Conservation (phyloP, 2,797 vertebrate species). For the Tolypeutes matacus region DNA sequence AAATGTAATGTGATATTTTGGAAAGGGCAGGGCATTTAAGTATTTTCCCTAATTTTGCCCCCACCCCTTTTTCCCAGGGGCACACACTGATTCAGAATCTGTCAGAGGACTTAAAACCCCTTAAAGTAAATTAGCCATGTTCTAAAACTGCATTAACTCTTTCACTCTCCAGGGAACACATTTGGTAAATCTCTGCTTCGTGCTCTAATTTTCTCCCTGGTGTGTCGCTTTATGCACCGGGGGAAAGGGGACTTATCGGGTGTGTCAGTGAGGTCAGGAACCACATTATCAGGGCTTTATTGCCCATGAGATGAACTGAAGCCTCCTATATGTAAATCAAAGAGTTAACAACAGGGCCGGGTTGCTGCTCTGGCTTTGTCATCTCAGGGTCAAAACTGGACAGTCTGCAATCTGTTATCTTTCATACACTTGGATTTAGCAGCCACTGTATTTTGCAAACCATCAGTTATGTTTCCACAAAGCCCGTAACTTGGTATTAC, state of each 20-base stretch:
- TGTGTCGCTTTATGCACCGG: background rate
- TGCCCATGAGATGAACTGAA: slow-evolving; percentile 27
- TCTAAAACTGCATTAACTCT: slow-evolving; percentile 63
- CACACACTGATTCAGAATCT: background rate
- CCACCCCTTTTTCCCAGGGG: background rate
- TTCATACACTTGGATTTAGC: slow-evolving; percentile 50
- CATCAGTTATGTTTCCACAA: slow-evolving; percentile 69
- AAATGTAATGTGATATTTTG: background rate
- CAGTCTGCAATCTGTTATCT: slow-evolving; percentile 39
- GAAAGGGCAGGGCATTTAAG: background rate
- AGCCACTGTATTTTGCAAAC: slow-evolving; percentile 63
- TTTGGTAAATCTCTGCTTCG: slow-evolving; percentile 55
- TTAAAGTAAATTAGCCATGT: slow-evolving; percentile 48
- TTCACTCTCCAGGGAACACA: slow-evolving; percentile 51
- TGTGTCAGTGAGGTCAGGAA: slow-evolving; percentile 35
- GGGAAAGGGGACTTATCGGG: background rate
- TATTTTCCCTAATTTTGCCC: background rate
- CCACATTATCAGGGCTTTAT: slow-evolving; percentile 16
- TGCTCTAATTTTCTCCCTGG: slow-evolving; percentile 61
- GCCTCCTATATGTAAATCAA: slow-evolving; percentile 56
- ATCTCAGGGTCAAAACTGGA: slow-evolving; percentile 43
- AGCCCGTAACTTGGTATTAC: slow-evolving; percentile 50
- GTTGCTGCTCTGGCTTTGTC: background rate
- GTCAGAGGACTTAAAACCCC: background rate
- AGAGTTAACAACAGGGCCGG: slow-evolving; percentile 45